phyloP scores from a whole-genome alignment of 2,797 vertebrate species.

The Danionella dracula region DNA sequence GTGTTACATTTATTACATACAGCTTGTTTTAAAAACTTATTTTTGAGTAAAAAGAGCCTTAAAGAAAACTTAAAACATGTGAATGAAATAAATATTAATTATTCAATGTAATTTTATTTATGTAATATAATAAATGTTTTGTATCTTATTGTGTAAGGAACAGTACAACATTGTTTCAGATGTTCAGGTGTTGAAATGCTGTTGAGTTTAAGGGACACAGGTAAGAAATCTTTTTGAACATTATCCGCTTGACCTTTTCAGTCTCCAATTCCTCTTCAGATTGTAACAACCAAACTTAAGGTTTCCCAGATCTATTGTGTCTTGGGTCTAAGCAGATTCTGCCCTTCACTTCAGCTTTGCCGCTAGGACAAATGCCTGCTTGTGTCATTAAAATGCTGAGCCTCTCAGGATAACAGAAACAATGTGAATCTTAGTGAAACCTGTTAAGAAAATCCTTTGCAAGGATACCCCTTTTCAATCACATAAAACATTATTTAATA shows the following conservation, averaged over 20 bases:
- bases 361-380: background rate
- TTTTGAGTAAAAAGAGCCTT: too few relatives aligned
- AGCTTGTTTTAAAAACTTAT: too few relatives aligned
- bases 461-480: too few relatives aligned
- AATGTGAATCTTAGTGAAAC: background rate
- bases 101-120: too few relatives aligned
- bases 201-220: slow-evolving; percentile 16
- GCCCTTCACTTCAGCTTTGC: background rate
- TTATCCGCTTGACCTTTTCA: slow-evolving; percentile 20
- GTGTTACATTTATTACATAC: too few relatives aligned
- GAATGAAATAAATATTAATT: too few relatives aligned
- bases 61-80: too few relatives aligned
- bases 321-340: background rate
- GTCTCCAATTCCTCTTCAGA: background rate
- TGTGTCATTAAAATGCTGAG: background rate
- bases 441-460: background rate
- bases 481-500: too few relatives aligned
- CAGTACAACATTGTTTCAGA: too few relatives aligned
- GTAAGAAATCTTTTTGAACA: slow-evolving; percentile 11
- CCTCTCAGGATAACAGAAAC: background rate
- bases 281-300: background rate
- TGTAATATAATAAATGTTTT: too few relatives aligned
- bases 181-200: slow-evolving; percentile 9
- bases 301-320: slow-evolving; percentile 1
- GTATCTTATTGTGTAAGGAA: too few relatives aligned